phyloP scores from a whole-genome alignment of 2,888 invertebrate genomes.

The Coecobrya sp. region DNA sequence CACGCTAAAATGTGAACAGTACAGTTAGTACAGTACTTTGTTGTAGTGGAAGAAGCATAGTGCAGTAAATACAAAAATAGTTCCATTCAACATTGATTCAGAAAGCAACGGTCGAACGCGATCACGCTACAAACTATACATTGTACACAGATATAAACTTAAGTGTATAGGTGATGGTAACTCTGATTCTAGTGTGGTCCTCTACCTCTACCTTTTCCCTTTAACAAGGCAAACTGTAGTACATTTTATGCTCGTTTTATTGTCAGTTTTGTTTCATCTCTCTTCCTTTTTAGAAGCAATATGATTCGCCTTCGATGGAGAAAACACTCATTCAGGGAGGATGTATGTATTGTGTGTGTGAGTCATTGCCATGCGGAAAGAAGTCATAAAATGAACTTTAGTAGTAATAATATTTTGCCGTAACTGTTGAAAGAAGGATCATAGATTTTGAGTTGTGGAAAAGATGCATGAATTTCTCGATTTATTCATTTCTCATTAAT shows the following conservation, averaged over 20 bases:
- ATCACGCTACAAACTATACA: too few species aligned
- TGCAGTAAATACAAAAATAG: too few species aligned
- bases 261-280: slow-evolving; percentile 78
- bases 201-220: not conserved
- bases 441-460: too few species aligned
- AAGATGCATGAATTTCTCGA: too few species aligned
- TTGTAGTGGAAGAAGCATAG: too few species aligned
- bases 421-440: not conserved
- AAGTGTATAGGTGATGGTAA: not conserved
- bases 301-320: slow-evolving; percentile 64
- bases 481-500: too few species aligned
- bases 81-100: too few species aligned
- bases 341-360: not conserved
- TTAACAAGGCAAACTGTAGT: slow-evolving; percentile 39
- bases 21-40: too few species aligned
- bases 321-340: slow-evolving; percentile 7
- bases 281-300: slow-evolving; percentile 75
- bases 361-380: not conserved
- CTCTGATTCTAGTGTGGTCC: too few species aligned
- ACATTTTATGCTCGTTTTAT: slow-evolving; percentile 78
- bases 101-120: too few species aligned
- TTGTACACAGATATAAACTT: too few species aligned
- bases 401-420: not conserved
- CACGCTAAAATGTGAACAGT: too few species aligned
- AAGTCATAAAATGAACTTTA: not conserved